Evolutionary conservation across 1,140 invertebrate genomes (phyloP), one percentile per base, ranked within the genome.

Genomic region (Gryllus bimaculatus): DNA sequence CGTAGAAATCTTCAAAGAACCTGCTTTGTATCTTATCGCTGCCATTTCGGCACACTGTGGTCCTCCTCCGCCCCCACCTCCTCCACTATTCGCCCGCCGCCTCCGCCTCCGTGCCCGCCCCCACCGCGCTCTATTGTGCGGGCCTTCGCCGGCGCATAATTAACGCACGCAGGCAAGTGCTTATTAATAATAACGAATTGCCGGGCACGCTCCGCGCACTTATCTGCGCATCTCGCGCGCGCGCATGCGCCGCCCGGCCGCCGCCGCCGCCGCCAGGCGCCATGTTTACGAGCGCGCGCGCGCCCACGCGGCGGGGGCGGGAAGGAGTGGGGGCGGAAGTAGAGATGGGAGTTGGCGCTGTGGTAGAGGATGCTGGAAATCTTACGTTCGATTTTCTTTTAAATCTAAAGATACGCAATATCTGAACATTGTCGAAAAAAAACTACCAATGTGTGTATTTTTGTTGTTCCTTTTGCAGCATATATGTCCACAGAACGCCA

Each of bases 101-200:
- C 54, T 18, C 54, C 18, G 10, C 18, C 54, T 18, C 18, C 18
- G 18, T 18, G 10, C 54, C 54, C 54, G 26, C 10, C 54, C 18
- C 54, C 10, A 18, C 54, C 10, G 54, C 2, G 54, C 10, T 18
- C 54, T 7, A 66, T 66, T 66, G 54, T 66, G 54, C 54, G 54
- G 10, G 54, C 18, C 54, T 10, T 10, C 54, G 10, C 54, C 54
- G 54, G 18, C 54, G 54, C 54, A 66, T 66, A 66, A 66, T 66
- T 66, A 66, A 66, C 54, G 54, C 54, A 66, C 54, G 54, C 54
- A 66, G 54, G 54, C 54, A 66, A 66, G 54, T 66, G 54, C 54
- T 66, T 66, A 66, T 66, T 66, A 66, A 66, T 66, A 66, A 66
- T 66, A 66, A 66, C 54, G 54, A 66, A 66, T 66, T 66, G 54